phyloP scores from a whole-genome alignment of 2,888 invertebrate genomes.

The Leucoptera coffeella region DNA sequence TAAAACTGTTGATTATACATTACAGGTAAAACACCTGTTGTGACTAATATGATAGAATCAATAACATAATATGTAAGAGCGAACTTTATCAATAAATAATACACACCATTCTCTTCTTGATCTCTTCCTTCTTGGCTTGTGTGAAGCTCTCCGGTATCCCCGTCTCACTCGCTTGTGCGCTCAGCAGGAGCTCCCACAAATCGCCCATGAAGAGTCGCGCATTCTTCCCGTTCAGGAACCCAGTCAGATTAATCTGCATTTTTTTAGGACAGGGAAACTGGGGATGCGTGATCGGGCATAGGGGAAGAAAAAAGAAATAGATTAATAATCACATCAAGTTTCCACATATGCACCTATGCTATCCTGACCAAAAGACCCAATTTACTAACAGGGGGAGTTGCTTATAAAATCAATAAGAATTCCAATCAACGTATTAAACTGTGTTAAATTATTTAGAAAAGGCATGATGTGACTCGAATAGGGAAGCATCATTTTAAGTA shows the following conservation, averaged over 20 bases:
- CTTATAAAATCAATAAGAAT: too few relatives aligned
- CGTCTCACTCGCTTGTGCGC: slow-evolving; percentile 90
- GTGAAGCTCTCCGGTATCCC: slow-evolving; percentile 94
- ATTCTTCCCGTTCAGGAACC: slow-evolving; percentile 96
- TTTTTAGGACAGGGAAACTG: slow-evolving; percentile 95
- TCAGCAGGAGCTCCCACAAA: slow-evolving; percentile 90
- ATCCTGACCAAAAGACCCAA: too few relatives aligned
- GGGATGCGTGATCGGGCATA: slow-evolving; percentile 36
- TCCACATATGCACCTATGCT: too few relatives aligned
- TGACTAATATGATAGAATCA: too few relatives aligned
- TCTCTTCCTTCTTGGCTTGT: slow-evolving; percentile 94
- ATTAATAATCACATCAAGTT: slow-evolving; percentile 26
- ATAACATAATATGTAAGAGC: too few relatives aligned
- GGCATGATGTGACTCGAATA: background rate
- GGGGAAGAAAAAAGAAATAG: slow-evolving; percentile 29
- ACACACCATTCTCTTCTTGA: slow-evolving; percentile 78
- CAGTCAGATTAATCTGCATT: slow-evolving; percentile 99
- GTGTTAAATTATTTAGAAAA: too few relatives aligned
- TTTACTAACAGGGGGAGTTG: too few relatives aligned
- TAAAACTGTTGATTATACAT: too few relatives aligned
- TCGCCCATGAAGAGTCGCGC: slow-evolving; percentile 97
- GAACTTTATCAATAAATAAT: too few relatives aligned
- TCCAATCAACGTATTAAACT: too few relatives aligned
- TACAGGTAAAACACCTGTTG: too few relatives aligned
- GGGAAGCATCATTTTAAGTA: background rate